Evolutionary conservation across 2,888 invertebrate species (phyloP).

Genomic region (Amiota mariae): DNA sequence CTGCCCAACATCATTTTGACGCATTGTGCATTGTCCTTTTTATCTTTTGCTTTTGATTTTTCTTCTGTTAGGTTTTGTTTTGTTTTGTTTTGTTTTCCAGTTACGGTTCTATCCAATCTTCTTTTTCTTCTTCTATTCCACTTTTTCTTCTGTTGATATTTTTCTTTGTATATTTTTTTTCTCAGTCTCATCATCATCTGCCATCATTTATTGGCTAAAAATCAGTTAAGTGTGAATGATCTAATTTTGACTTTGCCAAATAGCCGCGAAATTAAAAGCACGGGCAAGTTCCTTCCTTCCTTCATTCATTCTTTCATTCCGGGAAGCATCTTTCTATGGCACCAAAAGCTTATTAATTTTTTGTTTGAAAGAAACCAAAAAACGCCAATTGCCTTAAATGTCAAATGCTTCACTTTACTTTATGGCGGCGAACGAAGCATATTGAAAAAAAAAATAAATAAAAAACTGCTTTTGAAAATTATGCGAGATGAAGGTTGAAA

Average conservation of each 20-base stretch:
- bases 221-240: conserved; percentile 34
- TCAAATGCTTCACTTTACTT: conserved; percentile 32
- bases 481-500: conserved; percentile 31
- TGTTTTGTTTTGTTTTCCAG: background rate
- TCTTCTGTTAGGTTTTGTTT: background rate
- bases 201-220: conserved; percentile 1
- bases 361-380: no score
- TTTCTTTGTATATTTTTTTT: background rate
- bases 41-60: conserved; percentile 14
- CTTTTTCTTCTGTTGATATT: no score
- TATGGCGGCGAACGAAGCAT: background rate
- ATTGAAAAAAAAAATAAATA: no score
- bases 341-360: no score
- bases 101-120: background rate
- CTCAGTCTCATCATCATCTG: background rate
- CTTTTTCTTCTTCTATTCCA: no score
- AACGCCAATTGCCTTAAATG: conserved; percentile 13
- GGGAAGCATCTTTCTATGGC: no score
- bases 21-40: conserved; percentile 19
- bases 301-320: no score
- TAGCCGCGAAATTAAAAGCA: conserved; percentile 34
- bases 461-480: conserved; percentile 7
- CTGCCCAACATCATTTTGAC: background rate
- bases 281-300: background rate
- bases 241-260: conserved; percentile 36